Evolutionary conservation across 2,113 vertebrate genomes (phyloP).

Genomic region (Spizaetus ornatus): DNA sequence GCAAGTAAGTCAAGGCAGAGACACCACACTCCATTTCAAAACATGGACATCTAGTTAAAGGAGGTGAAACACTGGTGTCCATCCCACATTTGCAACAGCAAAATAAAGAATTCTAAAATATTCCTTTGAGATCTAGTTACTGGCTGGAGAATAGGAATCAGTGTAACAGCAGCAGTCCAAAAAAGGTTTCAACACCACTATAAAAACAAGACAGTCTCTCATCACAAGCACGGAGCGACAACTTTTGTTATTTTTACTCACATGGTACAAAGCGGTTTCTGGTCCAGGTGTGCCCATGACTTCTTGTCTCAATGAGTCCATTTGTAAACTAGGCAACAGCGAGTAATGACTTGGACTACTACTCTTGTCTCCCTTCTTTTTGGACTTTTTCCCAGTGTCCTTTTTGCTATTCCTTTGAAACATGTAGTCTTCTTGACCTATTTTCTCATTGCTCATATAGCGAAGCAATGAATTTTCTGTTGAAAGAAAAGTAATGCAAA

Average conservation of each 20-base stretch:
- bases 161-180: background rate
- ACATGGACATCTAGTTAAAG: background rate
- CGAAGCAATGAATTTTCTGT: conserved; percentile 90
- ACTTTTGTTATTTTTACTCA: conserved; percentile 67
- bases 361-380: conserved; percentile 94
- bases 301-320: conserved; percentile 89
- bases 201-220: background rate
- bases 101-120: background rate
- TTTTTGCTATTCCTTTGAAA: conserved; percentile 89
- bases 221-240: background rate
- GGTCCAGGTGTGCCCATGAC: conserved; percentile 88
- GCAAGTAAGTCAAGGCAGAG: background rate
- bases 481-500: conserved; percentile 56
- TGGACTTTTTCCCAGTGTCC: conserved; percentile 90
- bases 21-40: background rate
- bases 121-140: background rate
- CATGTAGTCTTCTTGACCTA: conserved; percentile 89
- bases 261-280: conserved; percentile 90
- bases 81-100: background rate
- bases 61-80: background rate
- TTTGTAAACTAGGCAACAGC: conserved; percentile 87
- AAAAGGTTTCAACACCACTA: background rate
- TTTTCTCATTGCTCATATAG: conserved; percentile 92
- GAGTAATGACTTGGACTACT: conserved; percentile 93
- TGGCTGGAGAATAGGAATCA: background rate